phyloP scores from a whole-genome alignment of 2,797 vertebrate species.

The Acrossocheilus wenchowensis region DNA sequence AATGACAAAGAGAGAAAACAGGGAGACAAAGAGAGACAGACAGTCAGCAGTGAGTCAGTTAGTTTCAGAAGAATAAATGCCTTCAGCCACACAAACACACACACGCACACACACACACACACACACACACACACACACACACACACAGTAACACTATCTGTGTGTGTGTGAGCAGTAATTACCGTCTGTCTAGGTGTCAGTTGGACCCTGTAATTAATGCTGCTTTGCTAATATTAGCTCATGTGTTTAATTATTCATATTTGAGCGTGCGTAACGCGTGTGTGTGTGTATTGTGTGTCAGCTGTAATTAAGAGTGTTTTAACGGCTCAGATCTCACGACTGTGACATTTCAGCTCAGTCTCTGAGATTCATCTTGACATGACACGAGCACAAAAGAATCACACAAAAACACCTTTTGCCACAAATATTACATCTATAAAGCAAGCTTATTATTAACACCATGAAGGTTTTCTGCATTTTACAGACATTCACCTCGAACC shows the following conservation, averaged over 20 bases:
- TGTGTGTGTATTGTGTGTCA: background rate
- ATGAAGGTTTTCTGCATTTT: background rate
- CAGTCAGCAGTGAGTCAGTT: conserved; percentile 49
- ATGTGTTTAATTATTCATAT: conserved; percentile 57
- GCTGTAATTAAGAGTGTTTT: background rate
- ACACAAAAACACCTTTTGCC: background rate
- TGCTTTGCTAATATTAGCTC: conserved; percentile 49
- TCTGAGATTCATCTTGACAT: background rate
- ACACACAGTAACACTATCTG: background rate
- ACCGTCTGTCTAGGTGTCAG: conserved; percentile 34
- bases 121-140: background rate
- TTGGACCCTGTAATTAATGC: conserved; percentile 21
- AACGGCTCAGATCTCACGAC: conserved; percentile 1
- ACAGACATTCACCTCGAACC: no score
- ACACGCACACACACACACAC: conserved; percentile 16
- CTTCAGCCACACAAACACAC: background rate
- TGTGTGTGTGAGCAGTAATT: conserved; percentile 57
- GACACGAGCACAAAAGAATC: background rate
- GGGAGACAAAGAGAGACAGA: background rate
- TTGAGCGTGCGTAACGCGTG: background rate
- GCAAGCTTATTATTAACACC: background rate
- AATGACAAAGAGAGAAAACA: background rate
- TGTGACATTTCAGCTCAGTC: background rate
- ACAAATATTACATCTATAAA: background rate
- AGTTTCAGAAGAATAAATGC: conserved; percentile 57